Evolutionary conservation across 2,797 vertebrate species (phyloP).

Genomic region (Orestias chungarensis): DNA sequence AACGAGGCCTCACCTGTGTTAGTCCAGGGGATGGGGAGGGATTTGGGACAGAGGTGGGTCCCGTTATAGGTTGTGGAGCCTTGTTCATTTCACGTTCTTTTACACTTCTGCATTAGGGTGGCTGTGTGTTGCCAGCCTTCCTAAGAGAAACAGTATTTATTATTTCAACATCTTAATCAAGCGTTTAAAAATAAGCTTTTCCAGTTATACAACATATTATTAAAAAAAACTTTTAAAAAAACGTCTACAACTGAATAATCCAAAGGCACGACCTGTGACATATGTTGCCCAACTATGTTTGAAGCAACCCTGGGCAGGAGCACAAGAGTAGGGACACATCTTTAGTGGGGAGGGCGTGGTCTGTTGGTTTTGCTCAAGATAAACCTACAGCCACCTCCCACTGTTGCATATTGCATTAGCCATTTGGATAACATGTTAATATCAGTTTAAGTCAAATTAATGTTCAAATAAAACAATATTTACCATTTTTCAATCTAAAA

Average conservation of each 20-base stretch:
- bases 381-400: conserved; percentile 42
- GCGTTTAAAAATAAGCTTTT: not conserved
- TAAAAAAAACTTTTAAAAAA: not conserved
- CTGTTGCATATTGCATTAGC: conserved; percentile 8
- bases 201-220: not conserved
- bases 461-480: not conserved
- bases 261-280: not conserved
- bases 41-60: conserved; percentile 92
- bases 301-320: conserved; percentile 5
- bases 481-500: not conserved
- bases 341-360: conserved; percentile 67
- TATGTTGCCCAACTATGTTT: not conserved
- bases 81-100: conserved; percentile 99
- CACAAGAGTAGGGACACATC: conserved; percentile 2
- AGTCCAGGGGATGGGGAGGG: conserved; percentile 96
- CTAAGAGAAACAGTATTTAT: conserved; percentile 31
- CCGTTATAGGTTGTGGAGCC: conserved; percentile 98
- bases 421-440: not conserved
- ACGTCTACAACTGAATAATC: not conserved
- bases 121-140: conserved; percentile 84
- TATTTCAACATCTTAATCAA: not conserved
- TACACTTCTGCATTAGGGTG: conserved; percentile 96
- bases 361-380: conserved; percentile 60
- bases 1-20: conserved; percentile 86
- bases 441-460: not conserved